A percentile compares a stretch with the other conserved stretches of the same genome.
Conservation (phyloP, 2,113 vertebrate species). For the Leiothrix lutea region DNA sequence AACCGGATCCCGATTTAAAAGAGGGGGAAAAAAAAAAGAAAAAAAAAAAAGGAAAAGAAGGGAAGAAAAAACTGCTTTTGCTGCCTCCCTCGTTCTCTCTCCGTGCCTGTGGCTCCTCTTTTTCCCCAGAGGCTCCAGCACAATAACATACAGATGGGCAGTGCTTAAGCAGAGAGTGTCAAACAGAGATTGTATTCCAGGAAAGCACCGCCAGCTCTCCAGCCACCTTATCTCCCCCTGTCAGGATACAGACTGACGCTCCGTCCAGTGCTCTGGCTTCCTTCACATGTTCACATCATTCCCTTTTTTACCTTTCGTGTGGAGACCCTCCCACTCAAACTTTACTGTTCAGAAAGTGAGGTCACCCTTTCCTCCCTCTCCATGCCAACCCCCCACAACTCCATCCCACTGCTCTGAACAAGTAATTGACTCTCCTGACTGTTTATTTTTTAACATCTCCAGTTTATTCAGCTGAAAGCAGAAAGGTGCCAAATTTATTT, state of each 20-base stretch:
- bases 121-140: conserved; percentile 66
- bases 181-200: conserved; percentile 57
- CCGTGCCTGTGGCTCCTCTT: conserved; percentile 57
- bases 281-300: conserved; percentile 67
- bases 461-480: background rate
- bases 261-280: conserved; percentile 58
- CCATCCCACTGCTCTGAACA: background rate
- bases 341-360: conserved; percentile 31
- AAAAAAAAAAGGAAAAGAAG: background rate
- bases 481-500: conserved; percentile 16
- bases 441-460: background rate
- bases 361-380: background rate
- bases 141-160: conserved; percentile 65
- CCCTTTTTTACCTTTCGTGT: conserved; percentile 71
- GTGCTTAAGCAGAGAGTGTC: conserved; percentile 65
- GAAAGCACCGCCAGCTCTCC: conserved; percentile 37
- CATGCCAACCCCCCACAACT: background rate
- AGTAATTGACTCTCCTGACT: background rate
- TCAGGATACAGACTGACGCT: conserved; percentile 62
- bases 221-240: conserved; percentile 67
- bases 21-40: accelerated
- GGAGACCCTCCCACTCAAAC: conserved; percentile 70
- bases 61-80: conserved; percentile 37
- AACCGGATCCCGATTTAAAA: conserved; percentile 31
- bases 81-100: conserved; percentile 52